phyloP scores from a whole-genome alignment of 2,113 vertebrate species.

The Grammomys dolichurus region DNA sequence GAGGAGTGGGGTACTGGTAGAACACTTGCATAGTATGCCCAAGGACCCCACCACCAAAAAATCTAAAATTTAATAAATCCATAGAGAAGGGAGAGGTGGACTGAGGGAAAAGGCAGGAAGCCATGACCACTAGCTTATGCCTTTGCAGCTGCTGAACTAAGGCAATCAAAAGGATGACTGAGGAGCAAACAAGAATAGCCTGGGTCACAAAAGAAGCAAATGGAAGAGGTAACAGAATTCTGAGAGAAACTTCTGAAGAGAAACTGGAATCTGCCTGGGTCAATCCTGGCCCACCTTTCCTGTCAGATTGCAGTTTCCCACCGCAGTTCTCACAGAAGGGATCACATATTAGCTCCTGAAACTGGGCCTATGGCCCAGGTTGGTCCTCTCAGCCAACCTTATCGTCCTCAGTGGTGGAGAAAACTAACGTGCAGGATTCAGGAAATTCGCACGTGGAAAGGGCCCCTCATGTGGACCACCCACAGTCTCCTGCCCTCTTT shows the following conservation, averaged over 20 bases:
- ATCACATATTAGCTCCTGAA: neutral
- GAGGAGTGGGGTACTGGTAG: neutral
- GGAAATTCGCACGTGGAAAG: neutral
- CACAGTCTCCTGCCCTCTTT: neutral
- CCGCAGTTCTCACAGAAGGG: neutral
- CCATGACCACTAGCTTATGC: neutral
- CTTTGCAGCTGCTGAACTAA: neutral
- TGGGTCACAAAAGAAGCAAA: conserved; percentile 11
- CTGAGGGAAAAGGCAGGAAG: neutral
- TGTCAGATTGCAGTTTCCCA: neutral
- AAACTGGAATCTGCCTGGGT: neutral
- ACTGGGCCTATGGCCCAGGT: neutral
- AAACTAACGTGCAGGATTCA: neutral
- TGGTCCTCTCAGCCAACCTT: neutral
- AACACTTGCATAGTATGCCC: neutral
- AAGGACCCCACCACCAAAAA: neutral
- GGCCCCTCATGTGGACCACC: neutral
- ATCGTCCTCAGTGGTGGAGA: neutral
- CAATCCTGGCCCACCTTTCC: neutral
- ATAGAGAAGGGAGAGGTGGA: neutral
- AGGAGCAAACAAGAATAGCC: neutral
- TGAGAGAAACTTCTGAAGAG: neutral
- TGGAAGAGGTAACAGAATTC: neutral
- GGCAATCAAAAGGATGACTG: neutral
- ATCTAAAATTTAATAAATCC: neutral